Percentiles rank a stretch among this genome's conserved stretches.
Conservation (phyloP, 2,797 vertebrate genomes). For the Pristis pectinata region DNA sequence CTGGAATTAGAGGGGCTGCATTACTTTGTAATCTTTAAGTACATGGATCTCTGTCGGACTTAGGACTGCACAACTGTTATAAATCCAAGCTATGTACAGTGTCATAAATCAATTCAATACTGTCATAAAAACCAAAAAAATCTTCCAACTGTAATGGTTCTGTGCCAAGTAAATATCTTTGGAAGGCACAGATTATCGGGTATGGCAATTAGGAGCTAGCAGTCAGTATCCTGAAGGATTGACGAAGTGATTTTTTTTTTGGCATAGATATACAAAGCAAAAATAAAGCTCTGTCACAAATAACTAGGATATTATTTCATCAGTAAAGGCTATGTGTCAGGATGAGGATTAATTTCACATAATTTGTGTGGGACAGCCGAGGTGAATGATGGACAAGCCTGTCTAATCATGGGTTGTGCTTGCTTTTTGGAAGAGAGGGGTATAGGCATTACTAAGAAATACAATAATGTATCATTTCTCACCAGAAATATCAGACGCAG, state of each 20-base stretch:
- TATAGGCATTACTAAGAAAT: background rate
- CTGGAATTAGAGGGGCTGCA: background rate
- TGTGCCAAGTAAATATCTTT: slow-evolving; percentile 46
- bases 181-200: slow-evolving; percentile 40
- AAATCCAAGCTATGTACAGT: background rate
- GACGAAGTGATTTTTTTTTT: slow-evolving; percentile 46
- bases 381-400: background rate
- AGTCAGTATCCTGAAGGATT: slow-evolving; percentile 44
- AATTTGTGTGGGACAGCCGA: slow-evolving; percentile 9
- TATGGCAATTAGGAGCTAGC: background rate
- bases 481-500: background rate
- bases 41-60: background rate
- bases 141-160: slow-evolving; percentile 36
- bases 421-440: background rate
- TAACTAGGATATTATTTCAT: slow-evolving; percentile 54
- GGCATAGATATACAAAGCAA: slow-evolving; percentile 42
- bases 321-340: slow-evolving; percentile 47
- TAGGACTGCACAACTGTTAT: background rate
- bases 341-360: slow-evolving; percentile 47
- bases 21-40: background rate
- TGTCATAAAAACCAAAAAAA: background rate
- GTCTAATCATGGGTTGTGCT: background rate
- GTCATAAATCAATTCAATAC: background rate
- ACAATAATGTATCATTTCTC: background rate
- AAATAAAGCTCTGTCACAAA: slow-evolving; percentile 45